A percentile compares a stretch with the other conserved stretches of the same genome.
These are phyloP conservation scores for Gymnocypris eckloni DNA, from an alignment of 2,797 vertebrate species.

Conservation along the genomic window DNA sequence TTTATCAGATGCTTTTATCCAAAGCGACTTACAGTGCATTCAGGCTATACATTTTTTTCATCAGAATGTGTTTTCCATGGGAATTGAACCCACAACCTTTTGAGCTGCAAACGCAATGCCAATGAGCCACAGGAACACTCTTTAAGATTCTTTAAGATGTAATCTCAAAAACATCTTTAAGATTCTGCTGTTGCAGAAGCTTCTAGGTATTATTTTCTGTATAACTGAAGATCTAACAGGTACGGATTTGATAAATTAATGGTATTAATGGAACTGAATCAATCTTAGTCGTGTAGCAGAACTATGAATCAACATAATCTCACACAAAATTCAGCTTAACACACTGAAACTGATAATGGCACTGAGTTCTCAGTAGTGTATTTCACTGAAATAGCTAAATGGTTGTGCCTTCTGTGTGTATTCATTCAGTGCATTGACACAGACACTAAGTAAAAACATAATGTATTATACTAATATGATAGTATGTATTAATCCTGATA, in stretches of 20 bases:
- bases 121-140: too few relatives aligned
- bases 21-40: too few relatives aligned
- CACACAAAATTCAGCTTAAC: slow-evolving; percentile 1
- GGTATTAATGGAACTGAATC: not conserved
- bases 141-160: too few relatives aligned
- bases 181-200: not conserved
- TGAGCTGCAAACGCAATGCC: too few relatives aligned
- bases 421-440: not conserved
- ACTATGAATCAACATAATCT: slow-evolving; percentile 2
- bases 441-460: not conserved
- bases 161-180: not conserved
- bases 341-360: not conserved
- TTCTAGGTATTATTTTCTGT: not conserved
- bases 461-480: not conserved
- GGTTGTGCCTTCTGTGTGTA: not conserved
- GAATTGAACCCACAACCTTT: too few relatives aligned
- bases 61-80: too few relatives aligned
- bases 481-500: not conserved
- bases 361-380: not conserved
- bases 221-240: not conserved
- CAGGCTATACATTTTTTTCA: too few relatives aligned
- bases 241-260: not conserved
- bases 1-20: too few relatives aligned
- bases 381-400: not conserved
- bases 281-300: not conserved